Conservation (phyloP, 2,113 vertebrate genomes). For the Myocastor coypus region DNA sequence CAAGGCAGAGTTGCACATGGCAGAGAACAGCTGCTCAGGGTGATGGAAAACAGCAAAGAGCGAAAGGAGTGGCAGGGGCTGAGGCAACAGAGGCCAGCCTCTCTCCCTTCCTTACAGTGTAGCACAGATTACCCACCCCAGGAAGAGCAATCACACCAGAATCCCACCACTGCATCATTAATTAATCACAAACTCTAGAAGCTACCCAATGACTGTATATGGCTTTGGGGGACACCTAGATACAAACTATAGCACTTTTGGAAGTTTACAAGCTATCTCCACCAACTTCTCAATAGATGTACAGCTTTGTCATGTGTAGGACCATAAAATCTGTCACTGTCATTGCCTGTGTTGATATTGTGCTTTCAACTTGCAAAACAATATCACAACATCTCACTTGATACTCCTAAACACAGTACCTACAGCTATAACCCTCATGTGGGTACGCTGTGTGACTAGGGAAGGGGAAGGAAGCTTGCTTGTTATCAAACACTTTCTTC, state of each 20-base stretch:
- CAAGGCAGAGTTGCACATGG: too few relatives aligned
- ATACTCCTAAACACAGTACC: neutral
- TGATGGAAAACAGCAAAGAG: too few relatives aligned
- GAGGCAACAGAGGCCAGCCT: too few relatives aligned
- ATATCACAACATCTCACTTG: neutral
- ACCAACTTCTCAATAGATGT: neutral
- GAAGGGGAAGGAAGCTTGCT: neutral
- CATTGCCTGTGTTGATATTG: neutral
- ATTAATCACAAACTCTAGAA: too few relatives aligned
- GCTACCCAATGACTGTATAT: too few relatives aligned
- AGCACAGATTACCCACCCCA: too few relatives aligned
- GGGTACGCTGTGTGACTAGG: neutral
- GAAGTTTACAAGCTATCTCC: slow-evolving; percentile 38
- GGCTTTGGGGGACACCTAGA: too few relatives aligned
- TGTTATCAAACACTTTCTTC: neutral
- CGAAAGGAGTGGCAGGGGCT: too few relatives aligned
- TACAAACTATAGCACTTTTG: neutral
- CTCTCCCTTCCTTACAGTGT: too few relatives aligned
- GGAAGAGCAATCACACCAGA: too few relatives aligned
- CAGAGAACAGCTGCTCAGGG: too few relatives aligned
- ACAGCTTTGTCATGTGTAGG: neutral
- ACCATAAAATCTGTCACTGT: slow-evolving; percentile 30
- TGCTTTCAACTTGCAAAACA: neutral
- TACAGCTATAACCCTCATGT: neutral
- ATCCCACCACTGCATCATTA: too few relatives aligned